Percentiles rank a stretch among this genome's conserved stretches.
These are phyloP conservation scores for Sprattus sprattus DNA, from an alignment of 2,113 vertebrate species.

Conservation along the genomic window DNA sequence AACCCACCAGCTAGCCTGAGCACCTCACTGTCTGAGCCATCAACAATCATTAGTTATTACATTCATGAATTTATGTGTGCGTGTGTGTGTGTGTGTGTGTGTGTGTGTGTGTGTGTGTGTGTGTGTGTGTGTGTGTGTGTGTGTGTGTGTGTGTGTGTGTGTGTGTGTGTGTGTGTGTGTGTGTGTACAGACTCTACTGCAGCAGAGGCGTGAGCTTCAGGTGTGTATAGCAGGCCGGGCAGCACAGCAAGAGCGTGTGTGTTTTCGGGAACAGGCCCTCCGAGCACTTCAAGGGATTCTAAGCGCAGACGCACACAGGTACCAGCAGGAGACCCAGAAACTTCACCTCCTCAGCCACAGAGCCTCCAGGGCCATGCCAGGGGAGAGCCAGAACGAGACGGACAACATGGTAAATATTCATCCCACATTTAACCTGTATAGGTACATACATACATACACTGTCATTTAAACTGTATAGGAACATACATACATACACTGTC, in stretches of 20 bases:
- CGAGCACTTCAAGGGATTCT: constrained; percentile 61
- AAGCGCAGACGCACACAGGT: constrained; percentile 60
- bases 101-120: not conserved
- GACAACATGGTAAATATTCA: constrained; percentile 60
- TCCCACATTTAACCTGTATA: not conserved
- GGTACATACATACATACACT: too few relatives aligned
- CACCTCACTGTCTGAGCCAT: not conserved
- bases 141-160: not conserved
- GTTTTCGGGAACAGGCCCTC: constrained; percentile 66
- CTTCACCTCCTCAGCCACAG: constrained; percentile 52
- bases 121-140: not conserved
- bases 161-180: not conserved
- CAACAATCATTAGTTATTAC: too few relatives aligned
- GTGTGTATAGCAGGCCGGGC: constrained; percentile 43
- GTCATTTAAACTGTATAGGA: not conserved
- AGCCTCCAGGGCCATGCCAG: constrained; percentile 58
- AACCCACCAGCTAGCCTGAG: not conserved
- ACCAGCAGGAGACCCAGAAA: constrained; percentile 54
- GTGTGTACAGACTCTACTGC: constrained; percentile 41
- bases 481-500: too few relatives aligned
- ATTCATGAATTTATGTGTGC: too few relatives aligned
- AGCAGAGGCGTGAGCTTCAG: constrained; percentile 50
- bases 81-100: not conserved
- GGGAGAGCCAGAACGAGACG: constrained; percentile 52
- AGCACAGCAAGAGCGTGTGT: constrained; percentile 50